These are phyloP conservation scores for Drosophila setifemur DNA, from an alignment of 1,140 invertebrate genomes.

Conservation along the genomic window DNA sequence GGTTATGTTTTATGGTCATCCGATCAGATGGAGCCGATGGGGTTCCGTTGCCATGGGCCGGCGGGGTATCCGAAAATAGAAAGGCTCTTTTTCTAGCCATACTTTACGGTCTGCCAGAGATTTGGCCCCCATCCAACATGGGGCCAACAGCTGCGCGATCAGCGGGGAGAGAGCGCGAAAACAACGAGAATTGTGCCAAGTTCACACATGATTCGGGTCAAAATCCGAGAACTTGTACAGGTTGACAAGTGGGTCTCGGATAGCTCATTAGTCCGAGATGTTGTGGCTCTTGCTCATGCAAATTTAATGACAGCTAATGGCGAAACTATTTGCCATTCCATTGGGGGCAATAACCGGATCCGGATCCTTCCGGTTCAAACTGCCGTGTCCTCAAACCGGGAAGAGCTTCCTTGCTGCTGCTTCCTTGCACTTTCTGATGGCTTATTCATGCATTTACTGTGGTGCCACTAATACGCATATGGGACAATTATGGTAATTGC, in stretches of 20 bases:
- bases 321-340: constrained; percentile 19
- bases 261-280: constrained; percentile 42
- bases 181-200: constrained; percentile 63
- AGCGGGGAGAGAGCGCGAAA: constrained; percentile 16
- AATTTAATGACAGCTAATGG: constrained; percentile 46
- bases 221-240: constrained; percentile 20
- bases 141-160: constrained; percentile 36
- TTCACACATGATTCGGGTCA: constrained; percentile 53
- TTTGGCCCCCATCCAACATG: constrained; percentile 27
- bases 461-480: constrained; percentile 15
- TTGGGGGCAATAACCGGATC: neutral
- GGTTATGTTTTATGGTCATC: constrained; percentile 12
- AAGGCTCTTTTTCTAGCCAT: constrained; percentile 13
- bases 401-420: no score
- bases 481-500: constrained; percentile 42
- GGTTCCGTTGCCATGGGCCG: constrained; percentile 17
- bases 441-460: constrained; percentile 19
- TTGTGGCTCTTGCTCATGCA: constrained; percentile 10
- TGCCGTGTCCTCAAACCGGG: constrained; percentile 13
- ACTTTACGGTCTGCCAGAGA: constrained; percentile 28
- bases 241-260: constrained; percentile 41
- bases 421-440: no score
- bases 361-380: neutral
- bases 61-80: constrained; percentile 10
- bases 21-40: neutral